Base-by-base conservation (phyloP, 2,888 invertebrate species). In the Scelioninae gen. 1 region DNA sequence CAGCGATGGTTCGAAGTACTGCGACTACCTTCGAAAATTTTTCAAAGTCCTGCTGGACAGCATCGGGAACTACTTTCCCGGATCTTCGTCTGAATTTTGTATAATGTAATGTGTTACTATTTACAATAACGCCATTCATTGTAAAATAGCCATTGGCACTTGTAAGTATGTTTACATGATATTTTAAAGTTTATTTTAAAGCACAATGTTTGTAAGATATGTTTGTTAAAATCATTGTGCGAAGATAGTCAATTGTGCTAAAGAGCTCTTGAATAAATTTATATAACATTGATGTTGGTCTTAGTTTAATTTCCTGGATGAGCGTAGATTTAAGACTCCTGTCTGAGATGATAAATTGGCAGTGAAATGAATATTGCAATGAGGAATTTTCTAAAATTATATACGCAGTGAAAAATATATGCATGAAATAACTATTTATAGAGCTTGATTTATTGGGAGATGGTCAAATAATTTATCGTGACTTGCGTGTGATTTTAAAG, bases 171-270 rank as follows among this genome's bases (percentile, higher is more conserved):
- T 82, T 78, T 74, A 74, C 68, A 78, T 68, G 68, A 77, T 78
- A 78, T 82, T 72, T 66, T 77, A 77, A 82, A 63, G 68, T 78
- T 78, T 78, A 83, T 75, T 78, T 71, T 69, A 11, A 69, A 83
- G 82, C 75, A 77, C 82, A 83, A 83, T 78, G 82, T 83, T 75
- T 83, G 79, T 83, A 83, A 80, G 72, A 83, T 83, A 80, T 72
- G 56, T 76, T 68, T 80, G 83, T 83, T 83, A 77, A 83, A 77
- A 83, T 75, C 76, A 72, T 76, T 79, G 83, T 80, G 83, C 83
- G 79, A 77, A 77, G 79, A 83, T 83, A 83, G 83, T 83, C 80
- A 83, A 77, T 83, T 77, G 80, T 77, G 83, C 83, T 80, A 83
- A 83, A 83, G 83, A 83, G 76, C 65, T 83, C 78, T 79, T 83